Percentiles rank a stretch among this genome's conserved stretches.
Conservation (phyloP, 2,888 invertebrate genomes). For the Odiellus spinosus region DNA sequence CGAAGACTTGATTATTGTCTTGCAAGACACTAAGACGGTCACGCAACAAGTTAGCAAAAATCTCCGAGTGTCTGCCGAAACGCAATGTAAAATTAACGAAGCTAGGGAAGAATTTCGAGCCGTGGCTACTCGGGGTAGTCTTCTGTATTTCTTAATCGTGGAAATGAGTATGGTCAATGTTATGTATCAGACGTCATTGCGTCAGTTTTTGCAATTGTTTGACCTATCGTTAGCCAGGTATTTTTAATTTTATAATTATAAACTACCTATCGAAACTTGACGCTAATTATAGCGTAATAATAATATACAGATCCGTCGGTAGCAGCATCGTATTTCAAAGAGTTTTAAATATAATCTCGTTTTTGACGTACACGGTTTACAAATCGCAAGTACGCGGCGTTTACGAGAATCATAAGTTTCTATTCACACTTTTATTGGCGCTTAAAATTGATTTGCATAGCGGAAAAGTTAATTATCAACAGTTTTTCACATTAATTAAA, state of each 20-base stretch:
- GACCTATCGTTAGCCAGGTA: conserved; percentile 76
- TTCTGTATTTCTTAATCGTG: conserved; percentile 85
- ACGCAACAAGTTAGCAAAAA: conserved; percentile 92
- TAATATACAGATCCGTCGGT: conserved; percentile 7
- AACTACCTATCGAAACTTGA: no score
- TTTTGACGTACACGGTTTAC: conserved; percentile 83
- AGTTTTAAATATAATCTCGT: conserved; percentile 70
- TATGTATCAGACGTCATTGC: conserved; percentile 92
- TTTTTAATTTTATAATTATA: no score
- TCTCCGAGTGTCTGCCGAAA: conserved; percentile 74
- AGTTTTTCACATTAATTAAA: conserved; percentile 89
- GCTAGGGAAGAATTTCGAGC: conserved; percentile 90
- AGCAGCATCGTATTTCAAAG: conserved; percentile 68
- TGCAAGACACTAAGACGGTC: conserved; percentile 70
- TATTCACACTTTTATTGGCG: conserved; percentile 84
- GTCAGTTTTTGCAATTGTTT: conserved; percentile 83
- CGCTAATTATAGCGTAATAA: no score
- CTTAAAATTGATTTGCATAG: conserved; percentile 85
- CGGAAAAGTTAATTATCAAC: conserved; percentile 63
- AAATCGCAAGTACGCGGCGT: conserved; percentile 77
- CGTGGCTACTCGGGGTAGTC: conserved; percentile 83
- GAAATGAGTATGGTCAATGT: conserved; percentile 93
- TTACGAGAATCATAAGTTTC: conserved; percentile 78
- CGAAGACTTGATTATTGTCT: conserved; percentile 76
- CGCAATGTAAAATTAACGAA: conserved; percentile 80